phyloP scores from a whole-genome alignment of 2,888 invertebrate genomes.

The Aricia artaxerxes region DNA sequence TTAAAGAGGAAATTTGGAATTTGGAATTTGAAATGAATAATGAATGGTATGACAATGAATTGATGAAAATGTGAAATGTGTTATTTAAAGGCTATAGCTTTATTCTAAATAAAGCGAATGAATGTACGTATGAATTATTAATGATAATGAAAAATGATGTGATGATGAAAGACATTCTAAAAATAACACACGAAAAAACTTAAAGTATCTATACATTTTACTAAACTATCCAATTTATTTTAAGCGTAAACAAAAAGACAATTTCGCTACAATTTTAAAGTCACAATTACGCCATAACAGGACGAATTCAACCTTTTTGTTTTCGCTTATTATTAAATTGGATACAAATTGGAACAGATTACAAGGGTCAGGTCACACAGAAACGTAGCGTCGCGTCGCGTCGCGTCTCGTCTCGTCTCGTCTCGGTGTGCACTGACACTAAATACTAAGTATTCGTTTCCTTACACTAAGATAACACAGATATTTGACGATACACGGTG shows the following conservation, averaged over 20 bases:
- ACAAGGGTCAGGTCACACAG: not conserved
- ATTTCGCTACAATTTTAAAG: not conserved
- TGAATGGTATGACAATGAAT: not conserved
- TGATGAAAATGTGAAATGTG: not conserved
- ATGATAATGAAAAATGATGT: not conserved
- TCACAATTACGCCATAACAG: too few species aligned
- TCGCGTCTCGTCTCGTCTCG: not conserved
- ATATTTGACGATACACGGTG: constrained; percentile 64
- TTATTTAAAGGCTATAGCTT: too few species aligned
- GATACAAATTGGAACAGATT: not conserved
- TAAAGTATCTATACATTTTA: constrained; percentile 4
- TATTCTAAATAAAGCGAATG: not conserved
- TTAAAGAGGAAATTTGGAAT: not conserved
- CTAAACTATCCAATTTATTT: not conserved
- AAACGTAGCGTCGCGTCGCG: not conserved
- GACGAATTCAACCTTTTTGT: too few species aligned
- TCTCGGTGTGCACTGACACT: not conserved
- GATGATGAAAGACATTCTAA: not conserved
- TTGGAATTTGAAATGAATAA: not conserved
- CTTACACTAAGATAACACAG: constrained; percentile 66
- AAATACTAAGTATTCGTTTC: constrained; percentile 31
- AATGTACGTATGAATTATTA: not conserved
- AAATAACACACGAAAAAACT: not conserved
- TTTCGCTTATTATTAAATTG: not conserved
- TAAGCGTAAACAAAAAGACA: not conserved